Base-by-base conservation (phyloP, 2,888 invertebrate species). In the Autographa pulchrina region DNA sequence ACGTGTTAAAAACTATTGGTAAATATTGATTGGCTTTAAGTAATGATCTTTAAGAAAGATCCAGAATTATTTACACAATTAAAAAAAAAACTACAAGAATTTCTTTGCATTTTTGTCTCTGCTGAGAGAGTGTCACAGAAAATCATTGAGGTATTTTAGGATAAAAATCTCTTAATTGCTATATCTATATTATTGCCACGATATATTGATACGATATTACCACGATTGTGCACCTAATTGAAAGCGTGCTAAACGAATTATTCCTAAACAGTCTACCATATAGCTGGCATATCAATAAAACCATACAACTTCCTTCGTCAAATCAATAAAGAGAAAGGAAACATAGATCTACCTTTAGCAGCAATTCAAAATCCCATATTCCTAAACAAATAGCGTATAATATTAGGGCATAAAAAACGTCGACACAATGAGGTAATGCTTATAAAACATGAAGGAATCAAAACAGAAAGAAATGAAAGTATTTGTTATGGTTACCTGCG, bases 401-500 rank as follows among this genome's bases (percentile, higher is more conserved):
- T 62, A 72, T 64, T 61, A n/a, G 62, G 67, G 31, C 73, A 77
- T 80, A 73, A 72, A 75, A 74, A 82, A 68, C 72, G 76, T 85
- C 78, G 81, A 85, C 86, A 89, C 87, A 89, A 90, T 85, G 86
- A 86, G 85, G 85, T 81, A 81, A 80, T 89, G 89, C 89, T 88
- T 89, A 85, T 86, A 89, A 56, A 89, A 91, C 88, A 78, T 71
- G 64, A 73, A 75, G 73, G 70, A 78, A 82, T 83, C 82, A 76
- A 80, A 84, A 83, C 80, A 80, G 78, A 84, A 84, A 80, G 84
- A 80, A 83, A 87, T 76, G 79, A 77, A 85, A 83, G 82, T 78
- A 80, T 70, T 77, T 86, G 85, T 88, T 89, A 89, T 90, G 88
- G 89, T 89, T 88, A 86, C 85, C n/a, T n/a, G n/a, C n/a, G n/a